Percentiles rank a stretch among this genome's conserved stretches.
Evolutionary conservation across 2,113 vertebrate species (phyloP).

Genomic region (Spea bombifrons): DNA sequence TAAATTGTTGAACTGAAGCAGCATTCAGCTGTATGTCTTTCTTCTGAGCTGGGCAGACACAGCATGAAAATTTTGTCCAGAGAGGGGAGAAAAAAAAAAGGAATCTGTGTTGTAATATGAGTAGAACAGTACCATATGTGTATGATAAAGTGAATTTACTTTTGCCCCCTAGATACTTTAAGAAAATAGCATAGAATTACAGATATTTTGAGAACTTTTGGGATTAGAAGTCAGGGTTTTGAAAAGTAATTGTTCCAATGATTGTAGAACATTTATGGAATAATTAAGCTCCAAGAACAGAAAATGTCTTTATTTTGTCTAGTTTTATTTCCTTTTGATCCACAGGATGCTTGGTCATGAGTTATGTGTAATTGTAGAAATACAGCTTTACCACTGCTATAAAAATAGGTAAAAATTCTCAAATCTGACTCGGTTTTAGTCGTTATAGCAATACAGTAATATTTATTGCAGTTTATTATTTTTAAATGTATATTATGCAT

Average conservation of each 20-base stretch:
- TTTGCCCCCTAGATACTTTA: conserved; percentile 17
- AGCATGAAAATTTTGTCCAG: conserved; percentile 3
- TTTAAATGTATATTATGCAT: no score
- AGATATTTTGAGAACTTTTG: not conserved
- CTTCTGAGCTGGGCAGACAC: conserved; percentile 5
- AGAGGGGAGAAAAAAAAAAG: not conserved
- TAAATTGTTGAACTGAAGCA: not conserved
- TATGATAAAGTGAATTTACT: conserved; percentile 28
- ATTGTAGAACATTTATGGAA: not conserved
- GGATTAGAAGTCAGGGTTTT: not conserved
- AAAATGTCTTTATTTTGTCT: not conserved
- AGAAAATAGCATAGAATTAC: conserved; percentile 9
- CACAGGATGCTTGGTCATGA: not conserved
- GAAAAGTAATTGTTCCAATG: not conserved
- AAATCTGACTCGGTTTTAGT: no score
- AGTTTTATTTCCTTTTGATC: not conserved
- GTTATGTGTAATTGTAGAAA: no score
- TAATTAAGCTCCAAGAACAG: not conserved
- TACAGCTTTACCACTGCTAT: no score
- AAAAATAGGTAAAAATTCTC: no score
- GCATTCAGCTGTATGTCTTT: not conserved
- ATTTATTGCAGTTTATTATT: no score
- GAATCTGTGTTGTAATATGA: conserved; percentile 38
- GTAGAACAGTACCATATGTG: conserved; percentile 38
- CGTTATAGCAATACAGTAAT: no score